Evolutionary conservation across 2,888 invertebrate species (phyloP).

Genomic region (Folsomia candida): DNA sequence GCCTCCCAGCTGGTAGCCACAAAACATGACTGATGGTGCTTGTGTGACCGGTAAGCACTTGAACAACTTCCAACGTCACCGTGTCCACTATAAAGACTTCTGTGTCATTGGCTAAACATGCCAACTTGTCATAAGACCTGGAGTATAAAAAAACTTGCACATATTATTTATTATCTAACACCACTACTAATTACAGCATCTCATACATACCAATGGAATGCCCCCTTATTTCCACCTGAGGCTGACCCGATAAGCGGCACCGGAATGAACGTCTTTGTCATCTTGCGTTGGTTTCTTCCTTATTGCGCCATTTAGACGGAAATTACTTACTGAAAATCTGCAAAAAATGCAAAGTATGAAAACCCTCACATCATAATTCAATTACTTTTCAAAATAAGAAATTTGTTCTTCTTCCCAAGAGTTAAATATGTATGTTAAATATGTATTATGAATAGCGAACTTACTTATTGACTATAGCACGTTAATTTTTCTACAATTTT

Average conservation of each 20-base stretch:
- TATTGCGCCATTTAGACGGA: not conserved
- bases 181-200: too few relatives aligned
- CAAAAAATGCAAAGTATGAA: not conserved
- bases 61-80: conserved; percentile 30
- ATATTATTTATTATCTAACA: too few relatives aligned
- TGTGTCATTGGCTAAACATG: conserved; percentile 40
- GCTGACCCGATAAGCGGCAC: conserved; percentile 30
- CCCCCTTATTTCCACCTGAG: conserved; percentile 27
- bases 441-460: too few relatives aligned
- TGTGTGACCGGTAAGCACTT: conserved; percentile 42
- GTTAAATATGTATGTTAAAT: too few relatives aligned
- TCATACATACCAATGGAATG: conserved; percentile 35
- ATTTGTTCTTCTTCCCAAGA: too few relatives aligned
- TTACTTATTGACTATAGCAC: too few relatives aligned
- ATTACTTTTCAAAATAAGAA: too few relatives aligned
- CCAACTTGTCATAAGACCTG: conserved; percentile 36
- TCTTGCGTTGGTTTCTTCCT: too few relatives aligned
- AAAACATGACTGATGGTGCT: conserved; percentile 36
- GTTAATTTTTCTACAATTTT: too few relatives aligned
- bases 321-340: not conserved
- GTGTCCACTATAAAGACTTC: conserved; percentile 45
- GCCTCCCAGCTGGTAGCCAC: conserved; percentile 34
- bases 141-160: not conserved
- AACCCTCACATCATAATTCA: too few relatives aligned
- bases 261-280: conserved; percentile 21